These are phyloP conservation scores for Astatoreochromis straeleni DNA, from an alignment of 2,113 vertebrate species.

Conservation along the genomic window DNA sequence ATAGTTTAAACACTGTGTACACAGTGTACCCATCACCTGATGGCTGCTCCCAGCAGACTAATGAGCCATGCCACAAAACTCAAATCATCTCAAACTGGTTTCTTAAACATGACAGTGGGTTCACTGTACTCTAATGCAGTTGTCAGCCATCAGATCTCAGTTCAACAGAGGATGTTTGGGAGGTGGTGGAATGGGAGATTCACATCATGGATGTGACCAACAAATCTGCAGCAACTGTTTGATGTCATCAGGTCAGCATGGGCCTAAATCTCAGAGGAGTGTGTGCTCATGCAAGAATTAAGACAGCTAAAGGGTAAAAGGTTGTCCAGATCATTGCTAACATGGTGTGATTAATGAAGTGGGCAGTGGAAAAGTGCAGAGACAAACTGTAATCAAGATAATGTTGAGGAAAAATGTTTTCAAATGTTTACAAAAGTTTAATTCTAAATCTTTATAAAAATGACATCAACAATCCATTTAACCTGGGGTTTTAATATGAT, in stretches of 20 bases:
- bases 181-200: too few relatives aligned
- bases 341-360: not conserved
- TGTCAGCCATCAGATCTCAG: not conserved
- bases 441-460: not conserved
- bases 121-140: not conserved
- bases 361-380: not conserved
- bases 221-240: too few relatives aligned
- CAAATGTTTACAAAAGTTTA: rapidly evolving
- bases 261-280: not conserved
- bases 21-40: not conserved
- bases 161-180: not conserved
- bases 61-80: not conserved
- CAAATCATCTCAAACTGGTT: not conserved
- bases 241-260: not conserved
- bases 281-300: not conserved
- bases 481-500: rapidly evolving
- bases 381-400: not conserved
- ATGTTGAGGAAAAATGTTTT: not conserved
- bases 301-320: rapidly evolving
- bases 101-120: not conserved
- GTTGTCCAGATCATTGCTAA: not conserved
- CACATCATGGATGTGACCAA: too few relatives aligned
- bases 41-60: not conserved
- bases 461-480: not conserved
- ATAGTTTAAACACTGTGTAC: not conserved